Base-by-base conservation (phyloP, 2,888 invertebrate species). In the Ametastegia equiseti region DNA sequence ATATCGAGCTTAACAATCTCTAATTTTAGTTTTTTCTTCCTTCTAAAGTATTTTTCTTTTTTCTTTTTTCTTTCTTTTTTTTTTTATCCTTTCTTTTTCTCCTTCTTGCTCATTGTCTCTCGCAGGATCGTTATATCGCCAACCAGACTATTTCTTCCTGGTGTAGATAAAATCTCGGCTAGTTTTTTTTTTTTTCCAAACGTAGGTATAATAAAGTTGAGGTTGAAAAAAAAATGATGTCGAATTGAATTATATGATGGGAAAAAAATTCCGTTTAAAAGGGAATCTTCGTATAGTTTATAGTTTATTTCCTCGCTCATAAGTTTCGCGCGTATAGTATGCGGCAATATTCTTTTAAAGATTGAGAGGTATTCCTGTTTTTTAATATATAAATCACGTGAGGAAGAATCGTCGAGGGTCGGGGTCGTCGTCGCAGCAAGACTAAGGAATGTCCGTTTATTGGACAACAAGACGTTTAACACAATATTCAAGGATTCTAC, bases 1-100 rank as follows among this genome's bases (percentile, higher is more conserved):
- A 42, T 71, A 71, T 71, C 71, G 5, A 9, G 6, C 45, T 27
- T 15, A 47, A 27, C 42, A 19, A 71, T 71, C 71, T 71, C 47
- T 27, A n/a, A 3, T 45, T 27, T 71, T 36, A 19, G 19, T 33
- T 45, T 30, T 75, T 67, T 39, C n/a, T 67, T 65, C 7, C 23
- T 67, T 39, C 9, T 11, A n/a, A n/a, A n/a, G n/a, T n/a, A 19
- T 9, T 19, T 67, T 27, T 36, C 15, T 39, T 9, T n/a, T 19
- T 54, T n/a, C 0, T n/a, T 54, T 67, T 39, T 67, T 65, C 7
- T 39, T 67, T 39, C 9, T 11, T 67, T 39, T 45, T 27, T 23
- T 2, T 30, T 47, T 36, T 6, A 7, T 13, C 9, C 3, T 75
- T 9, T 54, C 23, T 47, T 47, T 27, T 30, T 15, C n/a, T 23